These are phyloP conservation scores for Ophioninae sp. DNA, from an alignment of 2,888 invertebrate species.

Conservation along the genomic window DNA sequence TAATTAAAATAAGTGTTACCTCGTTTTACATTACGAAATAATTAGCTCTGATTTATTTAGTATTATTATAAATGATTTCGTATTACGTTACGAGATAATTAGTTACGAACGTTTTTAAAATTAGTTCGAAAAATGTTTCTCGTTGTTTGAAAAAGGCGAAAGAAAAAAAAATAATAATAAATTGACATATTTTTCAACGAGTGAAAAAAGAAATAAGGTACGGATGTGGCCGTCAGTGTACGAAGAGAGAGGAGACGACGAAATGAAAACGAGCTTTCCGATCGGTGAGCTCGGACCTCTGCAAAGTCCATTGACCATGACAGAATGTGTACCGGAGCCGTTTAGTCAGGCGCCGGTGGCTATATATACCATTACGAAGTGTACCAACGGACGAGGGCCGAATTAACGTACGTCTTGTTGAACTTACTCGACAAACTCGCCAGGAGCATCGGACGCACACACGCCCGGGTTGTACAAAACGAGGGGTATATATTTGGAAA, in stretches of 20 bases:
- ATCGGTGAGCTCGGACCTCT: conserved; percentile 38
- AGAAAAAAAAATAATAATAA: too few relatives aligned
- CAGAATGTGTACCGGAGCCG: conserved; percentile 43
- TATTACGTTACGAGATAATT: too few relatives aligned
- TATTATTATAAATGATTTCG: too few relatives aligned
- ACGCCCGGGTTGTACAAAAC: background rate
- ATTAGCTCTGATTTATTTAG: too few relatives aligned
- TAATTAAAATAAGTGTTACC: too few relatives aligned
- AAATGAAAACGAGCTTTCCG: conserved; percentile 58
- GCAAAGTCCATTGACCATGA: conserved; percentile 59
- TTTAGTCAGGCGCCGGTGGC: conserved; percentile 51
- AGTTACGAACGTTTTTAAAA: too few relatives aligned
- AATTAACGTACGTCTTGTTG: conserved; percentile 56
- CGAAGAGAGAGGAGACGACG: background rate
- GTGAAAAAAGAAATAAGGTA: background rate
- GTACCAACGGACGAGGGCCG: conserved; percentile 34
- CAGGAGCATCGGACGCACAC: conserved; percentile 6
- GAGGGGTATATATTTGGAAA: conserved; percentile 15
- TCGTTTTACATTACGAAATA: too few relatives aligned
- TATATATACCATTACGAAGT: conserved; percentile 42
- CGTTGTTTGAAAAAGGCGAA: too few relatives aligned
- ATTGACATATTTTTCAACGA: too few relatives aligned
- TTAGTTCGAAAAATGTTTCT: too few relatives aligned
- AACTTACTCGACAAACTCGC: conserved; percentile 59
- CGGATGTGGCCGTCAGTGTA: background rate